Evolutionary conservation across 1,140 invertebrate genomes (phyloP).

Genomic region (Anoplophora glabripennis): DNA sequence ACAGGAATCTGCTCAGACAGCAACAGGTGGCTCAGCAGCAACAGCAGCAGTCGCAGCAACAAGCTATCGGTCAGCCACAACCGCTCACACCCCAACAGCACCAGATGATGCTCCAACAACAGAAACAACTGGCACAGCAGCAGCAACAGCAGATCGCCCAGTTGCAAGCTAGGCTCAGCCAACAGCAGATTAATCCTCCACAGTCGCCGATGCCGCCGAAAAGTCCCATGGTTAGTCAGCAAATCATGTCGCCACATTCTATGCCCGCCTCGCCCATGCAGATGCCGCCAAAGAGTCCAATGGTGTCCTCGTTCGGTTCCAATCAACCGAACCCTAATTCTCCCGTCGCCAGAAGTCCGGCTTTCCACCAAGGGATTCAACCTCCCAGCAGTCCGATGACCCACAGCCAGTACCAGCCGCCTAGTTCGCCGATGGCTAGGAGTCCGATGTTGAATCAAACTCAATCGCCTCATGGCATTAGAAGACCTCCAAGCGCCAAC

Average conservation of each 20-base stretch:
- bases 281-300: constrained; percentile 46
- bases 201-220: constrained; percentile 56
- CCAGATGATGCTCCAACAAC: constrained; percentile 52
- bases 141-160: constrained; percentile 58
- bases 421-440: constrained; percentile 56
- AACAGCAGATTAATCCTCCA: constrained; percentile 49
- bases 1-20: constrained; percentile 49
- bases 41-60: constrained; percentile 53
- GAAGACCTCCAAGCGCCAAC: constrained; percentile 52
- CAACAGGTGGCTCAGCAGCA: constrained; percentile 34
- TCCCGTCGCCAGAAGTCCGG: constrained; percentile 63
- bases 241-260: constrained; percentile 56
- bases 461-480: constrained; percentile 57
- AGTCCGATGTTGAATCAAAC: constrained; percentile 51
- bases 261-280: constrained; percentile 52
- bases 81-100: constrained; percentile 54
- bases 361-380: constrained; percentile 54
- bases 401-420: constrained; percentile 53
- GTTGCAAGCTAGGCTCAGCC: constrained; percentile 50
- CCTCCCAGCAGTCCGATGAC: constrained; percentile 57
- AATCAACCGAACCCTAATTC: constrained; percentile 60
- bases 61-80: constrained; percentile 50
- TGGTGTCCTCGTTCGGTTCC: constrained; percentile 39
- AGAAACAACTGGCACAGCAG: constrained; percentile 56
- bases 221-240: constrained; percentile 47